Base-by-base conservation (phyloP, 2,113 vertebrate species). In the Puffinus mauretanicus region DNA sequence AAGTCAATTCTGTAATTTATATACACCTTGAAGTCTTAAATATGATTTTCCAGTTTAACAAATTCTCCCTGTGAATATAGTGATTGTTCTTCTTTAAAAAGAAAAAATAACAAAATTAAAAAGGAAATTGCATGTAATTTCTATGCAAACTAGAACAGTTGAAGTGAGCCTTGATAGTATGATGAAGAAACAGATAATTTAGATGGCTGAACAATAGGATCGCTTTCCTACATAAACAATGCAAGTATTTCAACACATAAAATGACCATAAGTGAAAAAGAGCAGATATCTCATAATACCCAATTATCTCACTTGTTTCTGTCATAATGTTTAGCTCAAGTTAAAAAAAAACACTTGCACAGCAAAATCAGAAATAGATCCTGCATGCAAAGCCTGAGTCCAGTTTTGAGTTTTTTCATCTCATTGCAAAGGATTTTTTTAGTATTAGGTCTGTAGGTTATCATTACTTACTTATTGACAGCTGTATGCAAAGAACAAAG, bases 241-340 rank as follows among this genome's bases (percentile, higher is more conserved):
- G 47, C 15, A 81, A 96, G 55, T 60, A 93, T 75, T 96, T 90
- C 47, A 90, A 92, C 52, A 79, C 52, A 82, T 71, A 67, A 94
- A 88, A 71, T 95, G 94, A 72, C 92, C 86, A 17, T 61, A 94
- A 93, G 55, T 90, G 66, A 81, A 93, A 88, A 92, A 86, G 69
- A 86, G 60, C 76, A 95, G 65, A 40, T 60, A 75, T 34, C 51
- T 81, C 60, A 66, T 75, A 91, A 82, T 81, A 83, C 13, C 20
- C 8, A 88, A 78, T 86, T 92, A 66, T 75, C 36, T 94, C 82
- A 67, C 32, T 93, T 93, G 80, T 90, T 93, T 92, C 67, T 88
- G 67, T 78, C 65, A 49, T 17, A 75, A 83, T 93, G 42, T 86
- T 94, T 90, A 78, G 29, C 40, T 92, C 32, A 70, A 82, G 44